Percentiles rank a stretch among this genome's conserved stretches.
Conservation (phyloP, 2,888 invertebrate species). For the Thymelicus sylvestris region DNA sequence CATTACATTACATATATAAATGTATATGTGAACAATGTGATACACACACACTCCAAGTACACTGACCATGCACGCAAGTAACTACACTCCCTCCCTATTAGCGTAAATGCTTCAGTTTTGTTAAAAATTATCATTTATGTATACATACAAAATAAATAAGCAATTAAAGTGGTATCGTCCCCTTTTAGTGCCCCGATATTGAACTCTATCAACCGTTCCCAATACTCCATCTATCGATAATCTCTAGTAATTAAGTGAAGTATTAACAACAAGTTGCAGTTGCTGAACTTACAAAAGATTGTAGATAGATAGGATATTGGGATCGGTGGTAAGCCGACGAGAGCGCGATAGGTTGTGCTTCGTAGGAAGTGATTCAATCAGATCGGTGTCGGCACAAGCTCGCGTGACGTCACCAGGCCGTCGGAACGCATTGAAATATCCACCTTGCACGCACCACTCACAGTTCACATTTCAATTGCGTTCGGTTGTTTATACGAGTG, state of each 20-base stretch:
- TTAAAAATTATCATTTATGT: slow-evolving; percentile 52
- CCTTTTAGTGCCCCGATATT: slow-evolving; percentile 28
- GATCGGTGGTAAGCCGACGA: slow-evolving; percentile 1
- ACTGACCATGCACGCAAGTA: slow-evolving; percentile 51
- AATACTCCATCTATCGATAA: no score
- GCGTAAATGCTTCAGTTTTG: slow-evolving; percentile 70
- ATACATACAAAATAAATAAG: slow-evolving; percentile 65
- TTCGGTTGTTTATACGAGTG: slow-evolving; percentile 10
- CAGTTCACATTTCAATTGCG: slow-evolving; percentile 8
- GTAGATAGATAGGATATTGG: no score
- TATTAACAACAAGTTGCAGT: no score
- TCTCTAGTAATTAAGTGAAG: no score
- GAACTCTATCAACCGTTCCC: neutral
- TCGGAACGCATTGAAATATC: neutral
- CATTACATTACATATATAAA: slow-evolving; percentile 49
- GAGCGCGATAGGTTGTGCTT: slow-evolving; percentile 36
- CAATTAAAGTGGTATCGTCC: slow-evolving; percentile 39
- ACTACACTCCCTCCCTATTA: slow-evolving; percentile 63
- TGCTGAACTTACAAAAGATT: no score
- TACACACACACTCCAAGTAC: slow-evolving; percentile 50
- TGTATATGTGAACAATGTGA: slow-evolving; percentile 46
- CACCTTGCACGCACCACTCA: slow-evolving; percentile 4
- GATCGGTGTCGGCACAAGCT: slow-evolving; percentile 37
- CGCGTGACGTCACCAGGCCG: no score
- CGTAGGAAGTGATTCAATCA: slow-evolving; percentile 17